Conservation (phyloP, 2,797 vertebrate species). For the Sebastes diaconus region DNA sequence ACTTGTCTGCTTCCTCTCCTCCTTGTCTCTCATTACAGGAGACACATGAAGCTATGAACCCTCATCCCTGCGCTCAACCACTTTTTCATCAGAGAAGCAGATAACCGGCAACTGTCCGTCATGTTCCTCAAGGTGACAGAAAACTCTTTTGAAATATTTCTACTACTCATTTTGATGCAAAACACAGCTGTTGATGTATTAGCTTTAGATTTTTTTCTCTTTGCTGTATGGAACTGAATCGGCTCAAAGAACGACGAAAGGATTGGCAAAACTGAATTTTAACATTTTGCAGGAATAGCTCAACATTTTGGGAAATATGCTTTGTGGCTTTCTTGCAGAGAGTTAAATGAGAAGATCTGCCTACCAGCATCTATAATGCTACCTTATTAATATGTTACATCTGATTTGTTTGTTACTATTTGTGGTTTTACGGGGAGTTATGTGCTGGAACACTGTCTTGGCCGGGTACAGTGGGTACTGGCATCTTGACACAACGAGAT, state of each 20-base stretch:
- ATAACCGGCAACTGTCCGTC: rapidly evolving
- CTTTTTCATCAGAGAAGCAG: too few species aligned
- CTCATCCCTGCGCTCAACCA: too few species aligned
- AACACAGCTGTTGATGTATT: background rate
- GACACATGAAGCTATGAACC: background rate
- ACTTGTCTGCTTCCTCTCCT: background rate
- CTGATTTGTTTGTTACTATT: background rate
- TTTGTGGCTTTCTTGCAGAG: too few species aligned
- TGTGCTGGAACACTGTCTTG: background rate
- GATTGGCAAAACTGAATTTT: background rate
- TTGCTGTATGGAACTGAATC: background rate
- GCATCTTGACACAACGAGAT: background rate
- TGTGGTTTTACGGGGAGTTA: background rate
- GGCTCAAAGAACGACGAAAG: background rate
- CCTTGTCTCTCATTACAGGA: background rate
- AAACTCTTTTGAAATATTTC: too few species aligned
- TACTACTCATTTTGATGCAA: background rate
- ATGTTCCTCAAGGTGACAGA: too few species aligned
- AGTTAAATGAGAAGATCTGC: too few species aligned
- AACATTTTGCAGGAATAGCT: too few species aligned
- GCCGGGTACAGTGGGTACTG: background rate
- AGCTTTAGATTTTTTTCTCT: background rate
- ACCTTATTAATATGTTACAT: background rate
- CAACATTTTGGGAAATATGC: too few species aligned
- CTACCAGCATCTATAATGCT: background rate